Base-by-base conservation (phyloP, 2,113 vertebrate genomes). In the Cygnus atratus region DNA sequence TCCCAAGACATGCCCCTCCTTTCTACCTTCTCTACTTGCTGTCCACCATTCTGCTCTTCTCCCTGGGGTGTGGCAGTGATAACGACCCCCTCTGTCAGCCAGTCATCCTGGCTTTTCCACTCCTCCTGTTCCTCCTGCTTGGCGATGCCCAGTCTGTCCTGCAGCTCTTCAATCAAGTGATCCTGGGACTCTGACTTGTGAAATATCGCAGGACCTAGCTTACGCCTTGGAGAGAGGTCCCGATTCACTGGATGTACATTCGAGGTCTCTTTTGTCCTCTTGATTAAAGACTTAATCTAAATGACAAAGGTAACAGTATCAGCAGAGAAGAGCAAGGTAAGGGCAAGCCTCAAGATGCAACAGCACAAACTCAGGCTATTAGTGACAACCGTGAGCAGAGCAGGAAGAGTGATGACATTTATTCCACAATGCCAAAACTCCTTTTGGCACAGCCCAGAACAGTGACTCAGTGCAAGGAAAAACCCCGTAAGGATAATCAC, bases 231-330 rank as follows among this genome's bases (percentile, higher is more conserved):
- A 71, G 98, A 98, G 74, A 98, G 98, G 13, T 99, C 99, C 28
- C 99, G 98, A 95, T 97, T 99, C 99, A 99, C 99, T 68, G 99
- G 99, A 87, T 99, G 99, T 33, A 99, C 98, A 13, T 99, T 99
- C 28, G 98, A 86, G 2, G 98, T 98, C 98, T 99, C 99, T 97
- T 99, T 99, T 48, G 99, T 99, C 97, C 99, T 99, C 96, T 98
- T 99, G 94, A 99, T 99, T 96, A 99, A 98, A 46, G 99, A 99
- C 73, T 99, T 99, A 89, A 99, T 98, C 99, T 99, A 96, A 96
- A 95, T 84, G 96, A 94, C 87, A 97, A 93, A 97, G 88, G 97
- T 43, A 95, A 93, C 8, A 78, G 41, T 85, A 92, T 97, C 93
- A 97, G 88, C 71, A 94, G 62, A 91, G 92, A 80, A 85, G 16